Conservation (phyloP, 92 coral and sea anemone genomes). For the Actinernus sp. region DNA sequence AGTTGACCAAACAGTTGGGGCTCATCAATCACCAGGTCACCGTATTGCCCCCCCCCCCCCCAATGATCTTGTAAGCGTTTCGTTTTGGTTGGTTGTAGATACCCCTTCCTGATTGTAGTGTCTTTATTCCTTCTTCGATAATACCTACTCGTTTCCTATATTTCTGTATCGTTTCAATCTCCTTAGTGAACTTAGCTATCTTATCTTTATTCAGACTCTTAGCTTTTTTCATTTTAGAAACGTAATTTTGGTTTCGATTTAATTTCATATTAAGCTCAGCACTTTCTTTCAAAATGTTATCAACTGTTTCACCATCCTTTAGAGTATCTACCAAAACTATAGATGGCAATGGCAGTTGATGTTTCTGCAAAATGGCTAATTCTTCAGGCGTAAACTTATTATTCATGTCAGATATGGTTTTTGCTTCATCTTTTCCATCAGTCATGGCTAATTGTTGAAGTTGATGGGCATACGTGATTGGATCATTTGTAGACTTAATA, state of each 20-base stretch:
- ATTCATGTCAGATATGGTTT: no score
- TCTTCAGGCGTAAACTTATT: no score
- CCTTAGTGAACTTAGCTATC: not conserved
- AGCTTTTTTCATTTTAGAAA: not conserved
- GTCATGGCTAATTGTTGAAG: no score
- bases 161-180: not conserved
- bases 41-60: constrained; percentile 9
- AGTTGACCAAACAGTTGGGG: constrained; percentile 31
- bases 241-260: not conserved
- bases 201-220: no score
- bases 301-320: no score
- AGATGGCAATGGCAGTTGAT: no score
- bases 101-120: constrained; percentile 3
- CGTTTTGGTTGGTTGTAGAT: constrained; percentile 39
- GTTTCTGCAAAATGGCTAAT: no score
- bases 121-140: not conserved
- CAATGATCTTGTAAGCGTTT: constrained; percentile 17
- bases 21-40: constrained; percentile 12
- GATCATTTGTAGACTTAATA: no score
- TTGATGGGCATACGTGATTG: no score
- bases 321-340: no score
- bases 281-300: not conserved
- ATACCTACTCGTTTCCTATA: not conserved
- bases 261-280: not conserved
- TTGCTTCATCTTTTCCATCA: no score